A percentile compares a stretch with the other conserved stretches of the same genome.
Conservation (phyloP, 2,888 invertebrate genomes). For the Argynnis bischoffii region DNA sequence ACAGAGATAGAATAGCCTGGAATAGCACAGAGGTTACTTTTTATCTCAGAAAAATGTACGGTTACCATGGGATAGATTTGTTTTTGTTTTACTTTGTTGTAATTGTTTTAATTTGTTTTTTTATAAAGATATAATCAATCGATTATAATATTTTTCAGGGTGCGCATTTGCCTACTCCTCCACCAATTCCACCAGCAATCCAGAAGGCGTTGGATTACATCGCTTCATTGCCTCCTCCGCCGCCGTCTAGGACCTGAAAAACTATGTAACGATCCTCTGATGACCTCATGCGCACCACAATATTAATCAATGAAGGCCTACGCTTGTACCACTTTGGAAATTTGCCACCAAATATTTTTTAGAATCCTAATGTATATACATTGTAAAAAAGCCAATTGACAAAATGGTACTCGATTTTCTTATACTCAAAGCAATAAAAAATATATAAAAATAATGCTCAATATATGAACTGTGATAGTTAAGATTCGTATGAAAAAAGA, state of each 20-base stretch:
- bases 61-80: too few species aligned
- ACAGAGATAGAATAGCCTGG: too few species aligned
- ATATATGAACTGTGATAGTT: slow-evolving; percentile 79
- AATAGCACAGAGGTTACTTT: too few species aligned
- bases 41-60: too few species aligned
- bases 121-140: neutral
- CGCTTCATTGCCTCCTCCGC: slow-evolving; percentile 84
- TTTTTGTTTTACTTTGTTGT: neutral
- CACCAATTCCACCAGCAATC: slow-evolving; percentile 89
- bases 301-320: slow-evolving; percentile 41
- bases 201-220: slow-evolving; percentile 88
- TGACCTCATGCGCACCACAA: slow-evolving; percentile 30
- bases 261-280: slow-evolving; percentile 14
- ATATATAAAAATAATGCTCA: slow-evolving; percentile 64
- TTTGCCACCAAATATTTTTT: slow-evolving; percentile 39
- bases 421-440: slow-evolving; percentile 65
- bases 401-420: slow-evolving; percentile 52
- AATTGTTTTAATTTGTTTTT: slow-evolving; percentile 40
- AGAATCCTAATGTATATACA: slow-evolving; percentile 32
- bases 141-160: slow-evolving; percentile 67
- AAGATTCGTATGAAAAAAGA: slow-evolving; percentile 58
- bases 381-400: slow-evolving; percentile 49
- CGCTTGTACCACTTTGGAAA: slow-evolving; percentile 59
- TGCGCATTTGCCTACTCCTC: slow-evolving; percentile 88
- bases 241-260: slow-evolving; percentile 57